phyloP scores from a whole-genome alignment of 2,797 vertebrate genomes.

The Rhabdophis nuchalis region DNA sequence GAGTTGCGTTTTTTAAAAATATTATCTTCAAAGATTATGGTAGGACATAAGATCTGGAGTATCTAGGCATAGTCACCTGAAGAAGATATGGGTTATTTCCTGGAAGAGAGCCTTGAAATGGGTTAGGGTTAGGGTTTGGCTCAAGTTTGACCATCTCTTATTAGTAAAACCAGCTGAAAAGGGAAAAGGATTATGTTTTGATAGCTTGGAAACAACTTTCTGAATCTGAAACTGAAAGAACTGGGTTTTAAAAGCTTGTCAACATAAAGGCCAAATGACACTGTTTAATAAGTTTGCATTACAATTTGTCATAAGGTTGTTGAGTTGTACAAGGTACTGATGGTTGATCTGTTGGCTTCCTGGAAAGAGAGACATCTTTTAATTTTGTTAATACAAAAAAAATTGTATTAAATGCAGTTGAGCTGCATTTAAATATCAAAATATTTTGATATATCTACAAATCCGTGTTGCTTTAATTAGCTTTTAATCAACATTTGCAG shows the following conservation, averaged over 20 bases:
- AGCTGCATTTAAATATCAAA: not conserved
- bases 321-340: not conserved
- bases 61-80: not conserved
- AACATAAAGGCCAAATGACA: slow-evolving; percentile 14
- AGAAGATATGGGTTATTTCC: not conserved
- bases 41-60: not conserved
- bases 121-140: not conserved
- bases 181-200: not conserved
- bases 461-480: not conserved
- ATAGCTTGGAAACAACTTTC: slow-evolving; percentile 5
- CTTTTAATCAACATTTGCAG: not conserved
- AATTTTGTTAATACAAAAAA: not conserved
- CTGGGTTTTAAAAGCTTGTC: slow-evolving; percentile 20
- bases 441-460: not conserved
- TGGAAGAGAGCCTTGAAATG: not conserved
- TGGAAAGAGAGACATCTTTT: not conserved
- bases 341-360: not conserved
- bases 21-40: not conserved
- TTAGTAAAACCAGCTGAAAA: not conserved
- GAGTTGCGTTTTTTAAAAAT: not conserved
- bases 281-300: slow-evolving; percentile 3
- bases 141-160: not conserved
- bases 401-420: not conserved
- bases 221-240: not conserved
- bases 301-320: slow-evolving; percentile 14